phyloP scores from a whole-genome alignment of 2,888 invertebrate species.

The Philereme transversata region DNA sequence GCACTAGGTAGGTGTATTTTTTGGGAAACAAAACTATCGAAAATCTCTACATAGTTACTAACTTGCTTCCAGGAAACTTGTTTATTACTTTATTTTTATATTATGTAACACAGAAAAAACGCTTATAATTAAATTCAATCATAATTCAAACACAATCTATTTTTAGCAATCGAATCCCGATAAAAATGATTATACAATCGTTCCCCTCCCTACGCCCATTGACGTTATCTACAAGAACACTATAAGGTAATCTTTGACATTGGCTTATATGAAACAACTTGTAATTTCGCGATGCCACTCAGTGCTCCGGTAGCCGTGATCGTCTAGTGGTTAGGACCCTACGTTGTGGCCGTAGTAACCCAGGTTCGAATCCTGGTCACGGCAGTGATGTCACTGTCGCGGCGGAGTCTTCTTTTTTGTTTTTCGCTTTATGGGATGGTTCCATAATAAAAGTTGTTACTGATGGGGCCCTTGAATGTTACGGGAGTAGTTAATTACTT shows the following conservation, averaged over 20 bases:
- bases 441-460: too few relatives aligned
- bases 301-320: constrained; percentile 84
- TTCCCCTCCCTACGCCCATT: constrained; percentile 1
- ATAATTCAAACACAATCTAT: too few relatives aligned
- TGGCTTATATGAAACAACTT: too few relatives aligned
- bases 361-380: constrained; percentile 91
- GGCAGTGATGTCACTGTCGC: constrained; percentile 65
- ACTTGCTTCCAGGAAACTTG: too few relatives aligned
- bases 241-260: not conserved
- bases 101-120: too few relatives aligned
- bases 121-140: too few relatives aligned
- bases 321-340: constrained; percentile 90
- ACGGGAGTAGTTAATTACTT: too few relatives aligned
- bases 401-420: constrained; percentile 43
- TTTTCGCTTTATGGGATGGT: not conserved
- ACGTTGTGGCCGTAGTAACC: constrained; percentile 90
- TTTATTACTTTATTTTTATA: too few relatives aligned
- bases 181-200: not conserved
- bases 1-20: too few relatives aligned
- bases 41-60: too few relatives aligned
- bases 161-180: not conserved
- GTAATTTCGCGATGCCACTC: constrained; percentile 5
- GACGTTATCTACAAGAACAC: constrained; percentile 1
- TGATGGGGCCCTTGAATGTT: too few relatives aligned
- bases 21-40: too few relatives aligned